These are phyloP conservation scores for Gymnothorax javanicus DNA, from an alignment of 2,797 vertebrate species.

Conservation along the genomic window DNA sequence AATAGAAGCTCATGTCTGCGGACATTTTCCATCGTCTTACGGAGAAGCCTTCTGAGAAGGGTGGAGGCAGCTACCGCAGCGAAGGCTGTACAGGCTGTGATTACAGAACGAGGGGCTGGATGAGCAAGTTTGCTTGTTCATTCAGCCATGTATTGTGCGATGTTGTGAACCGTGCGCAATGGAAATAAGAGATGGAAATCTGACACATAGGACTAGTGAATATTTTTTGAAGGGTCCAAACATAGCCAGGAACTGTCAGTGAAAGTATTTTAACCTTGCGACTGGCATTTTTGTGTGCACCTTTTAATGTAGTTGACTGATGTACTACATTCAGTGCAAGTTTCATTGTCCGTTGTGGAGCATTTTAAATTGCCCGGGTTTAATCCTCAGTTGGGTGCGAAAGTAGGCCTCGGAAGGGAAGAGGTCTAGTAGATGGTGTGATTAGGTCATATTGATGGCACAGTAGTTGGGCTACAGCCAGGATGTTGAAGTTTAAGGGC, in stretches of 20 bases:
- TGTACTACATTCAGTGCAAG: not conserved
- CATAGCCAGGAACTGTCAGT: not conserved
- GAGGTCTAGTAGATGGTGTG: not conserved
- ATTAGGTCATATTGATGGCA: not conserved
- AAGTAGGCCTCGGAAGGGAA: not conserved
- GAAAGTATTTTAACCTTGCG: too few species aligned
- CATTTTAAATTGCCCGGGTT: not conserved
- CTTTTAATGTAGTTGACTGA: not conserved
- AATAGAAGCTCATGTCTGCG: too few species aligned
- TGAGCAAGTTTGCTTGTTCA: too few species aligned
- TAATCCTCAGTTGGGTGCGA: not conserved
- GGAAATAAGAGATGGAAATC: too few species aligned
- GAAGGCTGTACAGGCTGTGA: too few species aligned
- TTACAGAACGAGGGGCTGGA: too few species aligned
- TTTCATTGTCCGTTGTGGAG: not conserved
- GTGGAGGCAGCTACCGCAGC: too few species aligned
- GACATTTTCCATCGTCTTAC: too few species aligned
- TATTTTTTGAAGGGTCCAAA: not conserved
- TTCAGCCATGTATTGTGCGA: too few species aligned
- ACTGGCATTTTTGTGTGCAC: not conserved
- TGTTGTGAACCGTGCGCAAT: too few species aligned
- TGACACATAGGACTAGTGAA: too few species aligned
- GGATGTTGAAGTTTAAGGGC: not conserved
- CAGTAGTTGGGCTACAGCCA: not conserved
- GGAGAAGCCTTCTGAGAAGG: too few species aligned